These are phyloP conservation scores for Leptinotarsa tumamoca DNA, from an alignment of 2,888 invertebrate species.

Conservation along the genomic window DNA sequence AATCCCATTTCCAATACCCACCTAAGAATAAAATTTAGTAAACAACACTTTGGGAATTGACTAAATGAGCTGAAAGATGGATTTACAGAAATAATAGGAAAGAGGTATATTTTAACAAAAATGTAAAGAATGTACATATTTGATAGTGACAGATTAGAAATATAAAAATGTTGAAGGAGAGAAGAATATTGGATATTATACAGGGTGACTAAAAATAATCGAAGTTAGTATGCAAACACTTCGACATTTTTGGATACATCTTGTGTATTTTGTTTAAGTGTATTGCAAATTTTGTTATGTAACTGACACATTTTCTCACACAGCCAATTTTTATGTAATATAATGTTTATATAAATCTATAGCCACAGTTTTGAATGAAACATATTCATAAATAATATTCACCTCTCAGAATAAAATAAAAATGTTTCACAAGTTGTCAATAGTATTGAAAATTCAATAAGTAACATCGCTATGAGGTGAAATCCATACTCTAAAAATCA, in stretches of 20 bases:
- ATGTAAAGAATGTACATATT: slow-evolving; percentile 53
- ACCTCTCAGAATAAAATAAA: background rate
- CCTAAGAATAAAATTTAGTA: slow-evolving; percentile 23
- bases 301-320: slow-evolving; percentile 50
- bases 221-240: slow-evolving; percentile 32
- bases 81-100: slow-evolving; percentile 49
- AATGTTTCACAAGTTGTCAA: background rate
- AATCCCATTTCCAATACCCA: slow-evolving; percentile 31
- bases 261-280: slow-evolving; percentile 52
- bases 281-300: slow-evolving; percentile 44
- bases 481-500: background rate
- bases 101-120: slow-evolving; percentile 54
- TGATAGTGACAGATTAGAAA: slow-evolving; percentile 55
- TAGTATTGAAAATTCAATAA: background rate
- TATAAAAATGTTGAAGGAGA: slow-evolving; percentile 56
- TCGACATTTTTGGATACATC: slow-evolving; percentile 48
- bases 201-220: slow-evolving; percentile 42
- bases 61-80: slow-evolving; percentile 37
- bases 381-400: slow-evolving; percentile 47
- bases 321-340: slow-evolving; percentile 54
- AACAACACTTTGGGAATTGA: slow-evolving; percentile 34
- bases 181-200: slow-evolving; percentile 51
- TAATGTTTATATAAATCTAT: slow-evolving; percentile 55
- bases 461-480: background rate
- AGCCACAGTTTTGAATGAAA: slow-evolving; percentile 49